Evolutionary conservation across 1,140 invertebrate species (phyloP).

Genomic region (Choristoneura fumiferana): DNA sequence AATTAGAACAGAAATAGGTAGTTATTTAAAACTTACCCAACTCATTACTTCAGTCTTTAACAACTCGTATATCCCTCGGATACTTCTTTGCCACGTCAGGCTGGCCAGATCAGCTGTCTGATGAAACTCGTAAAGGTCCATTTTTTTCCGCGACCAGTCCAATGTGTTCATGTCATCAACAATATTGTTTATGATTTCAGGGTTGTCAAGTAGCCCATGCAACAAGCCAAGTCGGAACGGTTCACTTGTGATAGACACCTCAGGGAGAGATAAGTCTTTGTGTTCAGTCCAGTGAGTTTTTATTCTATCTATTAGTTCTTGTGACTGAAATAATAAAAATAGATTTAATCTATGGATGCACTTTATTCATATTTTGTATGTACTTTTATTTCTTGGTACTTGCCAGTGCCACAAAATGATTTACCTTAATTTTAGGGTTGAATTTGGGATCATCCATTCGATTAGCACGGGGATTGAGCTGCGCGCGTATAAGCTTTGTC

Average conservation of each 20-base stretch:
- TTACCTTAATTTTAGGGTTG: conserved; percentile 55
- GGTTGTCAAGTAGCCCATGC: conserved; percentile 79
- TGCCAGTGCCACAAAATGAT: conserved; percentile 10
- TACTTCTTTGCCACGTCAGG: conserved; percentile 76
- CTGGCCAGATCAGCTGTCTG: conserved; percentile 83
- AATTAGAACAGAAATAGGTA: too few relatives aligned
- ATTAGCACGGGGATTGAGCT: conserved; percentile 57
- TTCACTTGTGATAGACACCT: conserved; percentile 53
- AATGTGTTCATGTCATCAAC: conserved; percentile 82
- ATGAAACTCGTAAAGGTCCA: conserved; percentile 86
- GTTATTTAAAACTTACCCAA: conserved; percentile 71
- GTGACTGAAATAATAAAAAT: conserved; percentile 45
- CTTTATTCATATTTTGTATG: not conserved
- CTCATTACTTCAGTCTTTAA: conserved; percentile 79
- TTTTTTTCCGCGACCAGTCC: conserved; percentile 81
- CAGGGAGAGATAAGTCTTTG: conserved; percentile 45
- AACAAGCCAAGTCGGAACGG: conserved; percentile 79
- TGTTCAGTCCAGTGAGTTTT: conserved; percentile 51
- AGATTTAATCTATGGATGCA: too few relatives aligned
- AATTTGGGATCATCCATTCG: conserved; percentile 65
- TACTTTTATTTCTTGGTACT: conserved; percentile 1
- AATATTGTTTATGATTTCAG: conserved; percentile 79
- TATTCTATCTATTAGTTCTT: conserved; percentile 59
- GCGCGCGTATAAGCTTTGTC: conserved; percentile 40
- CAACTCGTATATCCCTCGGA: conserved; percentile 78